These are phyloP conservation scores for Papilio demoleus DNA, from an alignment of 2,888 invertebrate species.

Conservation along the genomic window DNA sequence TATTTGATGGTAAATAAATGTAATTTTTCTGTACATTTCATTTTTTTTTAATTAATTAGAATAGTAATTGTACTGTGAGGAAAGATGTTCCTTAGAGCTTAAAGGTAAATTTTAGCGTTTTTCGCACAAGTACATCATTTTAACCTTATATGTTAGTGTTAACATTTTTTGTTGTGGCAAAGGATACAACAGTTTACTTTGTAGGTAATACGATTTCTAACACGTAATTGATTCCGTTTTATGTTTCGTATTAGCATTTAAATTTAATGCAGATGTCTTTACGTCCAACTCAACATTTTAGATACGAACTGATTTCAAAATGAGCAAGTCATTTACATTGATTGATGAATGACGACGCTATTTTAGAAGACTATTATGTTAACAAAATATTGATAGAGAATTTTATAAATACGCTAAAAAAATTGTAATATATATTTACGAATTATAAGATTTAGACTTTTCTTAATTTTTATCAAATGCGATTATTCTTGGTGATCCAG, in stretches of 20 bases:
- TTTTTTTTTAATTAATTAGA: background rate
- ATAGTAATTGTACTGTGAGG: background rate
- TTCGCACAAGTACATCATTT: background rate
- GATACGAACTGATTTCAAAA: conserved; percentile 44
- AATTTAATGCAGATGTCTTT: conserved; percentile 49
- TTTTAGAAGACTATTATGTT: background rate
- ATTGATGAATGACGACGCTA: conserved; percentile 27
- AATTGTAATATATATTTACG: too few relatives aligned
- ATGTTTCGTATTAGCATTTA: conserved; percentile 47
- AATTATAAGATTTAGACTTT: too few relatives aligned
- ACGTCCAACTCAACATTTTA: conserved; percentile 44
- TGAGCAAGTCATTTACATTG: conserved; percentile 39
- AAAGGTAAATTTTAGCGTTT: background rate
- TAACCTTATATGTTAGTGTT: background rate
- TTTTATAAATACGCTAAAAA: background rate
- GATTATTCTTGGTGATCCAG: too few relatives aligned
- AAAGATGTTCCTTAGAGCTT: background rate
- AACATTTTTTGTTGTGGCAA: conserved; percentile 1
- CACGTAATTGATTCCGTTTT: conserved; percentile 44
- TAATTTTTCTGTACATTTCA: too few relatives aligned
- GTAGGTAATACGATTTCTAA: conserved; percentile 42
- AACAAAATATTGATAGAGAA: background rate
- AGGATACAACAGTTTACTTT: conserved; percentile 29
- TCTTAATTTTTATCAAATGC: too few relatives aligned
- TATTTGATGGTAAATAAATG: background rate